Base-by-base conservation (phyloP, 2,888 invertebrate genomes). In the Pseudeuparius sepicola region DNA sequence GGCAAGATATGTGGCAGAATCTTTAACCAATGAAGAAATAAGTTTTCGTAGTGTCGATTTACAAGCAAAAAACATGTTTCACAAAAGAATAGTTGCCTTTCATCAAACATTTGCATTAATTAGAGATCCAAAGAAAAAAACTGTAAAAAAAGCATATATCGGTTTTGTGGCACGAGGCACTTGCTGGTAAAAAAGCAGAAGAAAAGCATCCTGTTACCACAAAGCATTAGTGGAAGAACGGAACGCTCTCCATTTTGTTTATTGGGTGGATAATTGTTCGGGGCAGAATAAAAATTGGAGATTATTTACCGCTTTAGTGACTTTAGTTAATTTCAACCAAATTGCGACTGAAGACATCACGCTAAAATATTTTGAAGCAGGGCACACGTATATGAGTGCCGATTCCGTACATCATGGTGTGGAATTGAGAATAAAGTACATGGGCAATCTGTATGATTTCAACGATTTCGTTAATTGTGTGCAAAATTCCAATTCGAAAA, bases 211-310 rank as follows among this genome's bases (percentile, higher is more conserved):
- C 15, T 31, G 18, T 15, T 35, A 10, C 31, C 17, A 31, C 30
- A 31, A 20, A 34, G 32, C 36, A 37, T 31, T 26, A 27, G 11
- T 18, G 23, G 27, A 27, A 42, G n/a, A n/a, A n/a, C n/a, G n/a
- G 14, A 38, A 46, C 18, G 28, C 20, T 11, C 28, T 34, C 28
- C 24, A 39, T 23, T 17, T 43, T 11, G 25, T 37, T 12, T 34
- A 41, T 14, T 47, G 47, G 45, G 24, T 37, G 16, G 45, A 41
- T 37, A 37, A 40, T 28, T 41, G 44, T 27, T 28, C 41, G n/a
- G 34, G 27, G 3, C 43, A 45, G 31, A 43, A 43, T 25, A 44
- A 43, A 35, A 44, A 43, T 26, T 43, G 43, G 37, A 11, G 9
- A 5, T 32, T 41, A 7, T 46, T 42, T 32, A 28, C 38, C 11